These are phyloP conservation scores for Acromyrmex echinatior DNA, from an alignment of 1,140 invertebrate genomes.

Conservation along the genomic window DNA sequence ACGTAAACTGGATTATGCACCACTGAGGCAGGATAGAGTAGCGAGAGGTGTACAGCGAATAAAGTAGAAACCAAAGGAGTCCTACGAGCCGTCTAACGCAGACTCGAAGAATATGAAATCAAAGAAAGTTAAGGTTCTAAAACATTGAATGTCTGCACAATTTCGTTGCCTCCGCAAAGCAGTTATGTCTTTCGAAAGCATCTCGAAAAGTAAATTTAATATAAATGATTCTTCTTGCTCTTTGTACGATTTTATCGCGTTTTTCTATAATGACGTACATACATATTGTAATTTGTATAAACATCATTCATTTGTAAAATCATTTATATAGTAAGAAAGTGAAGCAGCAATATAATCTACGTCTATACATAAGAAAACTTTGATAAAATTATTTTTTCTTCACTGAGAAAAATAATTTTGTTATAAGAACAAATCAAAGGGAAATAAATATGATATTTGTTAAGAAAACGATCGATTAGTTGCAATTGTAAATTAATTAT, in stretches of 20 bases:
- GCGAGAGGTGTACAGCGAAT: not conserved
- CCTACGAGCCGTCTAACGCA: slow-evolving; percentile 34
- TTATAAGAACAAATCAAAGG: no score
- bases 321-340: not conserved
- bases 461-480: no score
- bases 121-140: slow-evolving; percentile 44
- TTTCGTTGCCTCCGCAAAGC: slow-evolving; percentile 37
- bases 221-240: slow-evolving; percentile 23
- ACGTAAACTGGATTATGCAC: slow-evolving; percentile 71
- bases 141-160: slow-evolving; percentile 47
- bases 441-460: no score
- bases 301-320: slow-evolving; percentile 1
- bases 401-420: no score
- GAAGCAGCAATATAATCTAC: not conserved
- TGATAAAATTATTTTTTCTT: not conserved
- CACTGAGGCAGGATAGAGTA: slow-evolving; percentile 41
- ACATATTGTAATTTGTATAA: not conserved
- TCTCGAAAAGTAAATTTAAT: slow-evolving; percentile 26
- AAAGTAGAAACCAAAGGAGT: slow-evolving; percentile 39
- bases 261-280: not conserved
- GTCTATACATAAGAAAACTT: not conserved
- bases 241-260: not conserved
- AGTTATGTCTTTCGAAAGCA: slow-evolving; percentile 12
- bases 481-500: no score
- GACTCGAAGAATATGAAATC: slow-evolving; percentile 58